Base-by-base conservation (phyloP, 1,140 invertebrate species). In the Drosophila sucinea region DNA sequence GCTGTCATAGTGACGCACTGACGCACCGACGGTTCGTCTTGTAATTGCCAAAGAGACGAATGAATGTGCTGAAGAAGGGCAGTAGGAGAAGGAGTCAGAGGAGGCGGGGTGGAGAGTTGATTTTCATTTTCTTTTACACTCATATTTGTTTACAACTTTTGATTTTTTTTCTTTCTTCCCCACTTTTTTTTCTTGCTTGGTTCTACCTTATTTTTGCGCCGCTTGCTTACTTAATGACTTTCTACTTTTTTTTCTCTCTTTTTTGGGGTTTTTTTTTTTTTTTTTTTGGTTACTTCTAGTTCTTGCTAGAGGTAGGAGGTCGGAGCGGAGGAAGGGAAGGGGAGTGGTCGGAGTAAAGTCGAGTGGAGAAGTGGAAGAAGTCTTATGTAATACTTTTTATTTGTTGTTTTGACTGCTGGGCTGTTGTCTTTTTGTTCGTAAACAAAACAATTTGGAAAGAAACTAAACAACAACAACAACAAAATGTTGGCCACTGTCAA, bases 161-260 rank as follows among this genome's bases (percentile, higher is more conserved):
- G 56, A 58, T 58, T 58, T 58, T 58, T 57, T 58, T 56, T 30
- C 10, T 55, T 29, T 4, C 1, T 30, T 55, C 11, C 32, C 32
- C n/a, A 2, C 17, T 61, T 44, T 27, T 62, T n/a, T 11, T 62
- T 40, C 8, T 47, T 44, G 7, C 8, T 17, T 35, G 7, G 61
- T 47, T 63, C 44, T 54, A 47, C 40, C 40, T 51, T 63, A 47
- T 63, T 61, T 40, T 61, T 41, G 60, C 61, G 60, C 27, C 61
- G 40, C 61, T 54, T 33, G 47, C 63, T 65, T 54, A 63, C 44
- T 65, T 65, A 65, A 65, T 65, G 63, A 65, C 63, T 65, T 65
- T 65, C 63, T 65, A 55, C 51, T 65, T 65, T 65, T 65, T 65
- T 54, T 65, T 33, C 10, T 62, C 3, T 54, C 2, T 55, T 10